Percentiles rank a stretch among this genome's conserved stretches.
These are phyloP conservation scores for Symphodus melops DNA, from an alignment of 2,113 vertebrate genomes.

Conservation along the genomic window DNA sequence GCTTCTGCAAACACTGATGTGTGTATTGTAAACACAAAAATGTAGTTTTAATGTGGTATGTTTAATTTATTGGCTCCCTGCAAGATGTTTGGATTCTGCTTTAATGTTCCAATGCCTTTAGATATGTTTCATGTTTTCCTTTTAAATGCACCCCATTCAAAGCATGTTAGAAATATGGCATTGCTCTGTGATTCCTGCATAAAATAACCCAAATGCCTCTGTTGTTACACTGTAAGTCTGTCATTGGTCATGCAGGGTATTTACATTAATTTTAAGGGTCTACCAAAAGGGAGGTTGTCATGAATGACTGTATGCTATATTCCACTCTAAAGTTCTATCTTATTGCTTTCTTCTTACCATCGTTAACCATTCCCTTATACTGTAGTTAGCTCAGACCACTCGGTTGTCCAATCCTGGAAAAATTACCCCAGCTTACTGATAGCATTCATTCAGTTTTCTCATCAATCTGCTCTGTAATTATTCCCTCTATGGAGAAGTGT, in stretches of 20 bases:
- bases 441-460: slow-evolving; percentile 46
- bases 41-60: background rate
- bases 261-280: slow-evolving; percentile 15
- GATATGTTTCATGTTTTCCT: background rate
- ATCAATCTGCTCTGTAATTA: slow-evolving; percentile 52
- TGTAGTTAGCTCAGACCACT: background rate
- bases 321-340: background rate
- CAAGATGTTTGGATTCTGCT: background rate
- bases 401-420: slow-evolving; percentile 10
- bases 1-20: background rate
- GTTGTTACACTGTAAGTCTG: slow-evolving; percentile 8
- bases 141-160: background rate
- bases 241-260: slow-evolving; percentile 8
- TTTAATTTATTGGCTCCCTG: background rate
- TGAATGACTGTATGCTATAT: background rate
- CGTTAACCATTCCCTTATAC: slow-evolving; percentile 9
- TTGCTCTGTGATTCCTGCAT: background rate
- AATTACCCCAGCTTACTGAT: slow-evolving; percentile 17
- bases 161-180: background rate
- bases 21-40: slow-evolving; percentile 1
- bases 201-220: slow-evolving; percentile 25
- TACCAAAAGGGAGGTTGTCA: slow-evolving; percentile 21
- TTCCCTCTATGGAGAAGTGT: slow-evolving; percentile 40
- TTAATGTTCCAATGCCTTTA: background rate
- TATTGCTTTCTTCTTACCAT: background rate